phyloP scores from a whole-genome alignment of 2,888 invertebrate genomes.

The Epistrophe grossulariae region DNA sequence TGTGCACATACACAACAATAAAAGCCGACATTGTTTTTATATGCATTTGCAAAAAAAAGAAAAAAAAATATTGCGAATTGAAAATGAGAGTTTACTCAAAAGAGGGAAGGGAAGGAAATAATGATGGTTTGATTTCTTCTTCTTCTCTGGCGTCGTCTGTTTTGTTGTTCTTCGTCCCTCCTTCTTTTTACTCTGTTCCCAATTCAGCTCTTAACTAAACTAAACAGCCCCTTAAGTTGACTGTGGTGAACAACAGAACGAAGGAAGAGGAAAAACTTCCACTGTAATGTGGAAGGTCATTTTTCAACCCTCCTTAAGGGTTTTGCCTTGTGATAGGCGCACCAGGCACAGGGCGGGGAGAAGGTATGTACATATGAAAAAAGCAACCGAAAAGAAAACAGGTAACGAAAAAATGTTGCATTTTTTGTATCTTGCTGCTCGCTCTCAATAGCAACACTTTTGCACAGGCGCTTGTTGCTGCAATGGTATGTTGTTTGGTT shows the following conservation, averaged over 20 bases:
- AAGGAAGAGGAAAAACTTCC: slow-evolving; percentile 72
- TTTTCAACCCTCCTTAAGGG: slow-evolving; percentile 74
- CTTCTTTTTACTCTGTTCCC: background rate
- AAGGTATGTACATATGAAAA: slow-evolving; percentile 4
- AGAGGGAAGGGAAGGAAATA: slow-evolving; percentile 17
- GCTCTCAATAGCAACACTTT: slow-evolving; percentile 37
- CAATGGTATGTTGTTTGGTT: slow-evolving; percentile 23
- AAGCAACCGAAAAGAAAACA: slow-evolving; percentile 49
- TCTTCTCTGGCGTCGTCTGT: slow-evolving; percentile 38
- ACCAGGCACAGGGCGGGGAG: slow-evolving; percentile 19
- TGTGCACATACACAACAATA: slow-evolving; percentile 16
- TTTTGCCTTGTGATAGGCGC: slow-evolving; percentile 36
- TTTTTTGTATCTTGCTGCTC: slow-evolving; percentile 52
- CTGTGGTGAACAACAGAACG: slow-evolving; percentile 38
- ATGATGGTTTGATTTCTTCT: slow-evolving; percentile 40
- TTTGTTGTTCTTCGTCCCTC: slow-evolving; percentile 44
- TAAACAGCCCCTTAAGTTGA: slow-evolving; percentile 27
- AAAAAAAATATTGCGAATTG: slow-evolving; percentile 49
- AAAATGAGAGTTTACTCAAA: slow-evolving; percentile 70
- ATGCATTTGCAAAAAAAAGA: slow-evolving; percentile 46
- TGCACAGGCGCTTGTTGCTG: slow-evolving; percentile 52
- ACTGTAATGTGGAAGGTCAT: slow-evolving; percentile 71
- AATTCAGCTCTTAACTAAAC: slow-evolving; percentile 1
- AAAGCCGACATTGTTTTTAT: slow-evolving; percentile 47
- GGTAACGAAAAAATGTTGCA: slow-evolving; percentile 73